phyloP scores from a whole-genome alignment of 2,888 invertebrate species.

The Malachius bipustulatus region DNA sequence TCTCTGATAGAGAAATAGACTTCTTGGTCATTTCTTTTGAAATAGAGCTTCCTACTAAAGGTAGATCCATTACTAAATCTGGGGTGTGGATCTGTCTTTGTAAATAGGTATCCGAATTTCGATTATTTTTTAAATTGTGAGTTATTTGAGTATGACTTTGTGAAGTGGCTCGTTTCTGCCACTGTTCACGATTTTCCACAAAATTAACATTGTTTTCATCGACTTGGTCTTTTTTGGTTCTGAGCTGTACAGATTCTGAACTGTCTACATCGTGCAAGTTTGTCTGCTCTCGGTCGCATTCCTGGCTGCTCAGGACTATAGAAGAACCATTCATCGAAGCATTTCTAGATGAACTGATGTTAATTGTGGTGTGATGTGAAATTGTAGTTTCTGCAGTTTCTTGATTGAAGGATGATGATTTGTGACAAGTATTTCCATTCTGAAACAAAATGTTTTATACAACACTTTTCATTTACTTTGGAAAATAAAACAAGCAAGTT shows the following conservation, averaged over 20 bases:
- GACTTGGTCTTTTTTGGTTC: constrained; percentile 17
- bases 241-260: constrained; percentile 14
- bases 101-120: constrained; percentile 32
- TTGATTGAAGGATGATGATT: constrained; percentile 21
- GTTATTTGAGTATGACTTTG: constrained; percentile 35
- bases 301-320: too few relatives aligned
- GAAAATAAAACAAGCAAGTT: too few relatives aligned
- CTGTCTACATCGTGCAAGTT: too few relatives aligned
- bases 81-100: constrained; percentile 51
- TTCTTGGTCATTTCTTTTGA: constrained; percentile 34
- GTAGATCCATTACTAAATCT: constrained; percentile 74
- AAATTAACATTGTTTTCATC: constrained; percentile 38
- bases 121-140: constrained; percentile 29
- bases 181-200: constrained; percentile 44
- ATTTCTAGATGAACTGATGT: too few relatives aligned
- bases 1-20: constrained; percentile 28
- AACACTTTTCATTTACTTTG: too few relatives aligned
- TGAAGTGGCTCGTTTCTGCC: constrained; percentile 49
- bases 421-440: constrained; percentile 24
- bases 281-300: too few relatives aligned
- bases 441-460: too few relatives aligned
- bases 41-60: constrained; percentile 40
- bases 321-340: too few relatives aligned
- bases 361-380: constrained; percentile 27
- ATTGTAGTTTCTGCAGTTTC: constrained; percentile 23